Evolutionary conservation across 92 coral and sea anemone genomes (phyloP).

Genomic region (Blastomussa wellsi): DNA sequence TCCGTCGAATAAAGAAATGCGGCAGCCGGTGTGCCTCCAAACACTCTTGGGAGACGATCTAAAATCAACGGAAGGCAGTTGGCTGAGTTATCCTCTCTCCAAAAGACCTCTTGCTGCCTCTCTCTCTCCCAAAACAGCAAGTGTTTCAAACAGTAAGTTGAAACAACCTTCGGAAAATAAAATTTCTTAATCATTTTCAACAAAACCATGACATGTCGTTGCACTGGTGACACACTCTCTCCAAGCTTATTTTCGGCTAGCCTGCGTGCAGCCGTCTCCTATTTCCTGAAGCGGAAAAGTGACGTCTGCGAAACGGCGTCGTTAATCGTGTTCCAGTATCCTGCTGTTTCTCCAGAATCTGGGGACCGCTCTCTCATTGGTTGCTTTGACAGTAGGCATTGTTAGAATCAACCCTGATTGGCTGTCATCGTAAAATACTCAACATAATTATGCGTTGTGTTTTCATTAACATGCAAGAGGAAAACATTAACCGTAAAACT

Average conservation of each 20-base stretch:
- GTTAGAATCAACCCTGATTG: no score
- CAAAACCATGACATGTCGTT: conserved; percentile 71
- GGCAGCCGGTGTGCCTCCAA: conserved; percentile 58
- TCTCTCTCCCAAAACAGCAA: conserved; percentile 83
- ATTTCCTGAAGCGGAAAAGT: no score
- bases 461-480: no score
- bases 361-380: no score
- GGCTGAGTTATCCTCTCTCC: conserved; percentile 76
- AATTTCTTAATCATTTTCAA: conserved; percentile 68
- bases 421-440: no score
- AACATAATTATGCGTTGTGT: no score
- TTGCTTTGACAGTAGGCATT: no score
- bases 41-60: conserved; percentile 79
- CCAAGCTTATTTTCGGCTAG: conserved; percentile 84
- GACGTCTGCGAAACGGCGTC: no score
- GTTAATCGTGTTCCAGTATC: no score
- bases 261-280: no score
- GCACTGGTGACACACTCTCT: conserved; percentile 75
- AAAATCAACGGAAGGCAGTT: conserved; percentile 61
- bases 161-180: conserved; percentile 64
- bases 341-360: no score
- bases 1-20: conserved; percentile 73
- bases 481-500: no score
- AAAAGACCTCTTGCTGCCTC: conserved; percentile 46
- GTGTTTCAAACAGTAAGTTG: conserved; percentile 72